Evolutionary conservation across 1,140 invertebrate genomes (phyloP), one percentile per base, ranked within the genome.

Genomic region (Hermatobates lingyangjiaoensis): DNA sequence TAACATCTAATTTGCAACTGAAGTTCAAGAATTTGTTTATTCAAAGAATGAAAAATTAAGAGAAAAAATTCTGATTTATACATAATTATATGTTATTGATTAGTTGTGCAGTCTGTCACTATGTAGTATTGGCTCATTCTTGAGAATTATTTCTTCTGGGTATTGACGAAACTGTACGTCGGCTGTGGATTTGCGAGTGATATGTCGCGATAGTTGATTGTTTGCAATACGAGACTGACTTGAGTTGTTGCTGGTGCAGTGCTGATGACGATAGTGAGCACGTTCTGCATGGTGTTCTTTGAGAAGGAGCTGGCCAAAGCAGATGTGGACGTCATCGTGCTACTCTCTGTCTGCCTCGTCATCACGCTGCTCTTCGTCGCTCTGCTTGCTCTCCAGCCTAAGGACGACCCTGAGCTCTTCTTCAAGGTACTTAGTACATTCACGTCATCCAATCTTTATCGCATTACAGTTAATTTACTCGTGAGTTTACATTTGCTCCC

Each of bases 341-440:
- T 50, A 12, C 20, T 42, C 23, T 26, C n/a, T 44, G 18, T 50
- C n/a, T 28, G 27, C 7, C 23, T 45, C 20, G 23, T 24, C 7
- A 34, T 30, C 14, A 51, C 49, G 18, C 40, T 47, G 24, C 45
- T 54, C 0, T 45, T 49, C 27, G 45, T 51, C 10, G 15, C 51
- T 18, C 34, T 54, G 1, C 40, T 54, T 15, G 15, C 49, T 42
- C 26, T 54, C 1, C 53, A 54, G 25, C 53, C 53, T 27, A 42
- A 54, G 28, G 24, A 51, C 18, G 14, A 10, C 20, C 53, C 53
- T 18, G 42, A 34, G 21, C 14, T 54, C 12, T 54, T 54, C 30
- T 54, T 54, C 40, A 54, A 54, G 53, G 53, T 54, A 50, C 2
- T 0, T 49, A 49, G 21, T 23, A 15, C 4, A 42, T 42, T 7